Evolutionary conservation across 2,797 vertebrate species (phyloP).

Genomic region (Takifugu rubripes): DNA sequence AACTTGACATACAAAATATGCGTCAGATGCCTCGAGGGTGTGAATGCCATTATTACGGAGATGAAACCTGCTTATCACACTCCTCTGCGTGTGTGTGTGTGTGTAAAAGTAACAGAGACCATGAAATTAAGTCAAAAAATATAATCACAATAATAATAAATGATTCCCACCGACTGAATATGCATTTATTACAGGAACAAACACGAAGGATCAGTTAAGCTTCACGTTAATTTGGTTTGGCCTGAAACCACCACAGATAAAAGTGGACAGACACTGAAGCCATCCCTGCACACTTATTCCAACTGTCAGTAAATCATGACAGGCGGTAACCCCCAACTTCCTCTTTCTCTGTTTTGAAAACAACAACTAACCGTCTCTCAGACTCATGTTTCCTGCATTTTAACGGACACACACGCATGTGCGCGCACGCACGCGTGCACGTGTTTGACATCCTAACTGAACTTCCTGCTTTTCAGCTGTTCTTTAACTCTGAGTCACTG

Average conservation of each 20-base stretch:
- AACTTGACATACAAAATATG: slow-evolving; percentile 35
- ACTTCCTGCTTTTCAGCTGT: slow-evolving; percentile 16
- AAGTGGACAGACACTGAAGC: slow-evolving; percentile 15
- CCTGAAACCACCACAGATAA: neutral
- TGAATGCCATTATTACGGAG: slow-evolving; percentile 26
- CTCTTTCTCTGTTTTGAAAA: slow-evolving; percentile 62
- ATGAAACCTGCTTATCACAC: slow-evolving; percentile 41
- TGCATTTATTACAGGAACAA: neutral
- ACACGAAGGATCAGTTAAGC: neutral
- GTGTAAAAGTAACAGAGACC: neutral
- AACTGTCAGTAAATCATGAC: slow-evolving; percentile 35
- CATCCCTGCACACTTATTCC: slow-evolving; percentile 8
- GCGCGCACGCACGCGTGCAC: neutral
- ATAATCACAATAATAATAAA: neutral
- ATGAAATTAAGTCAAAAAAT: neutral
- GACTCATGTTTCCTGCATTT: slow-evolving; percentile 53
- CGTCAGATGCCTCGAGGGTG: slow-evolving; percentile 26
- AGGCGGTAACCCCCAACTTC: slow-evolving; percentile 46
- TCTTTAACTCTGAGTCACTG: neutral
- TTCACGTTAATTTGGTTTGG: neutral
- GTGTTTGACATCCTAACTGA: slow-evolving; percentile 11
- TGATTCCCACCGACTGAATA: neutral
- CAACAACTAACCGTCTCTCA: slow-evolving; percentile 55
- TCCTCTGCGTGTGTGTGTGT: slow-evolving; percentile 3
- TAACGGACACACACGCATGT: slow-evolving; percentile 31